Evolutionary conservation across 53 echinoderm and acorn worm species (phyloP), one percentile per base, ranked within the genome.

Genomic region (Zoroaster sp.): DNA sequence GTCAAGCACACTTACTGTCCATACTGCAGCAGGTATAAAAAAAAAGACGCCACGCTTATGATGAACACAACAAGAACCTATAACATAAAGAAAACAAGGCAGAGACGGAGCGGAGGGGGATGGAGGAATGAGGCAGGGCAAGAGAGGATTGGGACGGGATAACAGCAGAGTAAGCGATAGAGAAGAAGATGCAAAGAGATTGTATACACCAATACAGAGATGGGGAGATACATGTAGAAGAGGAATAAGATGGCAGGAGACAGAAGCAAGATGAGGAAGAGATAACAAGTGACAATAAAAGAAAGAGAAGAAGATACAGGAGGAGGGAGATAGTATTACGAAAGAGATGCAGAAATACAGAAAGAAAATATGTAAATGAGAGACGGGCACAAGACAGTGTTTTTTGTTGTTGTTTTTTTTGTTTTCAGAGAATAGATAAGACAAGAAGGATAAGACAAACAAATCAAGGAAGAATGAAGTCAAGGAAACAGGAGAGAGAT

Each of bases 1-100:
- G 66, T 3, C 66, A 73, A 35, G 35, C 69, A 66, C 69, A 95
- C 95, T 95, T 95, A 95, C 95, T 89, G 87, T 31, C 34, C 31
- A 17, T 89, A 74, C 72, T 93, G 93, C 12, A 93, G 87, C 35
- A 95, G 88, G 85, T 95, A 95, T 35, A 92, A 87, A 45, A 95
- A 77, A 87, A 95, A 93, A 15, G 95, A 95, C 51, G 75, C 91
- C 83, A 95, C 93, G 77, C 95, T 95, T 5, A 95, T 67, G 73
- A 87, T 77, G 89, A 95, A 95, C 44, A 93, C 91, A 10, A 93
- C 15, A 13, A 93, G 74, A 75, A 95, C 92, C 95, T 95, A 72
- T 45, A 41, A 32, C 38, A 63, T 40, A 52, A 67, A 39, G 43
- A 73, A 69, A 74, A 66, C 54, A 35, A 69, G 25, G 36, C 53